Conservation (phyloP, 2,113 vertebrate species). For the Strix uralensis region DNA sequence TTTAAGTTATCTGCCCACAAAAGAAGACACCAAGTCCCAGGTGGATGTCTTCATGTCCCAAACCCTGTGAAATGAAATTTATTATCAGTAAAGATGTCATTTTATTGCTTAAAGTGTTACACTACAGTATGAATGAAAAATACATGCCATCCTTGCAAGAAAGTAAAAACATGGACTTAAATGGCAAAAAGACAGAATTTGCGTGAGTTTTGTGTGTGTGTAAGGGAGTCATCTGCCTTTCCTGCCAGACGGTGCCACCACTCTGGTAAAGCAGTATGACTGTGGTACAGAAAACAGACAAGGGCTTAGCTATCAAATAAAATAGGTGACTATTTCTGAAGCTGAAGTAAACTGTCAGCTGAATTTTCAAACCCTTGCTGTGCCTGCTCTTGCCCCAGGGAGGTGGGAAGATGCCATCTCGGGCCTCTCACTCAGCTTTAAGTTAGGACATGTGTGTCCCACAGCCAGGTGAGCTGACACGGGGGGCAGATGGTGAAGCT, state of each 20-base stretch:
- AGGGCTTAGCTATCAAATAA: neutral
- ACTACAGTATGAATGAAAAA: neutral
- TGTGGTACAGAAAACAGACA: neutral
- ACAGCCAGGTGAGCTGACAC: accelerated
- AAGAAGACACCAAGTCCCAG: neutral
- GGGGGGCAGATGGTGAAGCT: neutral
- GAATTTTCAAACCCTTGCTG: neutral
- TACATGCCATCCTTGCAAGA: neutral
- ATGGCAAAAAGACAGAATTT: neutral
- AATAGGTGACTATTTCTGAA: neutral
- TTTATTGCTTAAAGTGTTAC: neutral
- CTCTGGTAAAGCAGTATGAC: neutral
- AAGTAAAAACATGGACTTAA: neutral
- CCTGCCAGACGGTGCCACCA: neutral
- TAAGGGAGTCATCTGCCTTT: neutral
- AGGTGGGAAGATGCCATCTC: neutral
- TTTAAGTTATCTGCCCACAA: neutral
- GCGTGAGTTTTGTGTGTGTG: neutral
- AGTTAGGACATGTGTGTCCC: neutral
- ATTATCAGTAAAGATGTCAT: neutral
- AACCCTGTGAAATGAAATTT: neutral
- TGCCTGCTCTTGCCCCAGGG: neutral
- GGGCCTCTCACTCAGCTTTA: neutral
- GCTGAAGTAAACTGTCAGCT: neutral
- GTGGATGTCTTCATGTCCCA: neutral